Percentiles rank a stretch among this genome's conserved stretches.
Conservation (phyloP, 2,113 vertebrate genomes). For the Acrocephalus arundinaceus region DNA sequence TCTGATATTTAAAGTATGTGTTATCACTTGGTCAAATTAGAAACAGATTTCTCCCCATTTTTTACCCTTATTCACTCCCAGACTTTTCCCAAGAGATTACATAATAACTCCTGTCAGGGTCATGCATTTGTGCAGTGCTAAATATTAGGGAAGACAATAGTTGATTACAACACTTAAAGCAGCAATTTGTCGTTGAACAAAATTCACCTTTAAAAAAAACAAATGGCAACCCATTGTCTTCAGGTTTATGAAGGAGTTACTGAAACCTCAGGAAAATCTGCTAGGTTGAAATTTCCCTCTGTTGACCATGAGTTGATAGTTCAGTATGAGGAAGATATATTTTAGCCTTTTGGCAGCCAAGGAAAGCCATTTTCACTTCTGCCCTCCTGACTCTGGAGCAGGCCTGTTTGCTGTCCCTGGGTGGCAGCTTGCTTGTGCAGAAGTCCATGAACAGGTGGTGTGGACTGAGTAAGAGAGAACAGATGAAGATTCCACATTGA, state of each 20-base stretch:
- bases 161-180: background rate
- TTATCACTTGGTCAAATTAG: background rate
- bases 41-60: background rate
- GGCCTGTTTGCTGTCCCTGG: accelerated
- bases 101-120: background rate
- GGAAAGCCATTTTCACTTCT: background rate
- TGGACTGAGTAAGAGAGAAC: background rate
- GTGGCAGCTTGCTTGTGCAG: background rate
- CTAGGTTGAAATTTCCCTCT: background rate
- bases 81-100: background rate
- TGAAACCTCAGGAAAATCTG: background rate
- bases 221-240: background rate
- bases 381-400: background rate
- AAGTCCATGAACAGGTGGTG: background rate
- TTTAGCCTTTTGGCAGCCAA: background rate
- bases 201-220: background rate
- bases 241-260: background rate
- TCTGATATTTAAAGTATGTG: background rate
- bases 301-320: background rate
- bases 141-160: background rate
- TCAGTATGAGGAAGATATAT: background rate
- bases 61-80: background rate
- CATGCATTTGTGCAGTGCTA: background rate
- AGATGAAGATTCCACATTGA: background rate
- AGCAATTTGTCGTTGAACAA: background rate